Evolutionary conservation across 2,888 invertebrate genomes (phyloP), one percentile per base, ranked within the genome.

Genomic region (Neria commutata): DNA sequence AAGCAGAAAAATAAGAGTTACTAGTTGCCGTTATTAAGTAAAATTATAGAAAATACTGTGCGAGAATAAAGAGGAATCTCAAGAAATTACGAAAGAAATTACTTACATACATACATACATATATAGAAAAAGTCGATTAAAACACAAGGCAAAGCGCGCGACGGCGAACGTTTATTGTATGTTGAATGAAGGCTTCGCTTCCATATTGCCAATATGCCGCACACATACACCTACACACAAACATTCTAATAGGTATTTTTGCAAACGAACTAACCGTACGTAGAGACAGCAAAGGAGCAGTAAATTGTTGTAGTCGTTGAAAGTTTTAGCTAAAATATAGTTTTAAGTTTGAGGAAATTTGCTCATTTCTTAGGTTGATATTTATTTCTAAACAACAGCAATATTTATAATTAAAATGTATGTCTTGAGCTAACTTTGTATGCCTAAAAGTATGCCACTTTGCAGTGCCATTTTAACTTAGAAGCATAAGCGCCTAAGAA

Each of bases 151-250:
- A 29, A 29, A 6, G 29, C 11, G 11, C 6, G 29, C 29, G n/a
- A n/a, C n/a, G n/a, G n/a, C n/a, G n/a, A n/a, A n/a, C n/a, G n/a
- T n/a, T n/a, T 19, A 19, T 42, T 42, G 42, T 19, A 42, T 21
- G 42, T 42, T 42, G 14, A 26, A 42, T 45, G 17, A 53, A 56
- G 23, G 55, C 55, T 56, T 49, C 53, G 49, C 51, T 52, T 46
- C 48, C 42, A 55, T 56, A 58, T 56, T 60, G 45, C 34, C 56
- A 60, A 60, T 63, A 61, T 58, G 56, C 61, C 14, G 34, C 42
- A 48, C 21, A 61, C 42, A 57, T 47, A 52, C 54, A 59, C 61
- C 60, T 54, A 64, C 55, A 64, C 57, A 33, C 48, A 53, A 49
- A 46, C 5, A 11, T 29, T 29, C 29, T 8, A 29, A 37, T 37